These are phyloP conservation scores for Plebejus anna DNA, from an alignment of 2,888 invertebrate species.

Conservation along the genomic window DNA sequence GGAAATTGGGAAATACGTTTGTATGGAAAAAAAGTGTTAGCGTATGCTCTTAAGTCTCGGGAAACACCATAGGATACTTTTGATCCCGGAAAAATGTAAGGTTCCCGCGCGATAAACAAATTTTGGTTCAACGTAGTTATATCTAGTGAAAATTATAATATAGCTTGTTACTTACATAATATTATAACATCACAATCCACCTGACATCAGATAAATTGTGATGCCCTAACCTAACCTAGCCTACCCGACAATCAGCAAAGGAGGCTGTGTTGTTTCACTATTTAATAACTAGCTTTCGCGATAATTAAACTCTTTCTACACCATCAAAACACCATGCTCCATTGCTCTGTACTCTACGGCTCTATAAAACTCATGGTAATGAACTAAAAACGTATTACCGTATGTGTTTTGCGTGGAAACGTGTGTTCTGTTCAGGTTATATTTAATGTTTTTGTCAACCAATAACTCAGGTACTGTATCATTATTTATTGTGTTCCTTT, in stretches of 20 bases:
- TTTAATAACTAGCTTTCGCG: background rate
- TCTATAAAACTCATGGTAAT: conserved; percentile 52
- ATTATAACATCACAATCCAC: too few relatives aligned
- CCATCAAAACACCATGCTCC: conserved; percentile 53
- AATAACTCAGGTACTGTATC: background rate
- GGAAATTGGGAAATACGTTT: too few relatives aligned
- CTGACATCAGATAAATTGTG: too few relatives aligned
- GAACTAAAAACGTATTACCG: conserved; percentile 26
- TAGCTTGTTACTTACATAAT: too few relatives aligned
- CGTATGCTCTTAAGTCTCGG: too few relatives aligned
- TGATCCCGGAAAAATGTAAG: too few relatives aligned
- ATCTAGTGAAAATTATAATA: too few relatives aligned
- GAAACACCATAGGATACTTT: too few relatives aligned
- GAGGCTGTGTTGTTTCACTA: background rate
- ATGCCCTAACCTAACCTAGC: too few relatives aligned
- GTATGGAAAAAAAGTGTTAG: too few relatives aligned
- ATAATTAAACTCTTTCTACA: conserved; percentile 29
- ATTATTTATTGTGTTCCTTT: background rate
- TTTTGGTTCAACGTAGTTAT: too few relatives aligned
- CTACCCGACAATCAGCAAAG: background rate
- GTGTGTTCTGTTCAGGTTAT: background rate
- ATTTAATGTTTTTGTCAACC: background rate
- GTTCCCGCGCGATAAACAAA: too few relatives aligned
- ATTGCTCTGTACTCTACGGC: conserved; percentile 54
- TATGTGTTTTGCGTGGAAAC: background rate